Evolutionary conservation across 2,113 vertebrate species (phyloP).

Genomic region (Platysteira castanea): DNA sequence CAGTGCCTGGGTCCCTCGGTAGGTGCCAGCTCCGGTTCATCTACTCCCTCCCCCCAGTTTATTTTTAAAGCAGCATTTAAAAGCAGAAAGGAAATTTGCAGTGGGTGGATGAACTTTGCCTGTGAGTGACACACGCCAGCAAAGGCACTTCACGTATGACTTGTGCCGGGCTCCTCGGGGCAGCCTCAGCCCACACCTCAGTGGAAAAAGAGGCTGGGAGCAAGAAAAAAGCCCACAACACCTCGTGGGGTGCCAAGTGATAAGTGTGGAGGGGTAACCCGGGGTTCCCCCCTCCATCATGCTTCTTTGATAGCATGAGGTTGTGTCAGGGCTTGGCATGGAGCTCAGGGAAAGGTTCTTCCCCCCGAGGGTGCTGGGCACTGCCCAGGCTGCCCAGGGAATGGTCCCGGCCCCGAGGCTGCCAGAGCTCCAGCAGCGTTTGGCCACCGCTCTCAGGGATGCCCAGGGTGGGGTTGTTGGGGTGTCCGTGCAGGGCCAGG

Average conservation of each 20-base stretch:
- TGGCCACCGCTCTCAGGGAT: not conserved
- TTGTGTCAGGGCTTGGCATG: not conserved
- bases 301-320: not conserved
- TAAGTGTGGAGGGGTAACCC: not conserved
- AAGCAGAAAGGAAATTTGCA: conserved; percentile 53
- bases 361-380: not conserved
- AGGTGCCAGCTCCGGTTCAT: not conserved
- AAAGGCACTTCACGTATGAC: not conserved
- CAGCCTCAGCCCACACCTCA: not conserved
- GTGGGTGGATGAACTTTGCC: conserved; percentile 56
- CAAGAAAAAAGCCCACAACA: not conserved
- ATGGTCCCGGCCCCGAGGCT: not conserved
- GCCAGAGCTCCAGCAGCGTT: not conserved
- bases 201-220: conserved; percentile 33
- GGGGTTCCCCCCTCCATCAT: not conserved
- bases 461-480: not conserved
- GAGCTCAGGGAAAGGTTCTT: not conserved
- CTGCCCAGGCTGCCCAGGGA: not conserved
- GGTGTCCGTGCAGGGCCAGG: not conserved
- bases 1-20: not conserved
- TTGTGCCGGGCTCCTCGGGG: not conserved
- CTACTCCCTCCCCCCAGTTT: not conserved
- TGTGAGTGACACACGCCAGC: not conserved
- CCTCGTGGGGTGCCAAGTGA: not conserved
- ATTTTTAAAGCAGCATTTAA: conserved; percentile 29